Base-by-base conservation (phyloP, 2,888 invertebrate species). In the Netelia inedita region DNA sequence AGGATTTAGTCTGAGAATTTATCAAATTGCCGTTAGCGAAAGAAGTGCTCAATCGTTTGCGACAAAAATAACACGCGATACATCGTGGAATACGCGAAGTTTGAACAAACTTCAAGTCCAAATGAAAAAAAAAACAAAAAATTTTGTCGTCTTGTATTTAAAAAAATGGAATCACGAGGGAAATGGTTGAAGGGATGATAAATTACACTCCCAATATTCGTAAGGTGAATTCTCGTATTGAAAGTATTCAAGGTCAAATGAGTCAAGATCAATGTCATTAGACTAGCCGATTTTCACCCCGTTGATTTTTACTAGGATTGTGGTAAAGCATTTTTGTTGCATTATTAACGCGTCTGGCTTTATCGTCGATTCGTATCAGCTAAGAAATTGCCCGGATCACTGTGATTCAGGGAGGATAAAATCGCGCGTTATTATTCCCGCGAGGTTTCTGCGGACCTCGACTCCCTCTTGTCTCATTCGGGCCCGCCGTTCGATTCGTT, bases 401-500 rank as follows among this genome's bases (percentile, higher is more conserved):
- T 72, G 55, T 23, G n/a, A 57, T 50, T 61, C 16, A 21, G 41
- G 14, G n/a, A 46, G 50, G 1, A 53, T 41, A 61, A 55, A 23
- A 81, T 41, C 68, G 74, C 66, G 43, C 46, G 57, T 73, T 43
- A 74, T 74, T 53, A 73, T 69, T 16, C 53, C 43, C 50, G 2
- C 9, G 57, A 43, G 41, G 41, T 11, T 28, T 19, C 23, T 41
- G 28, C 28, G 53, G 35, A 35, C 35, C 35, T 35, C 35, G 5
- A 35, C 35, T 14, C 16, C 28, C 43, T 11, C 55, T 50, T 35
- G 41, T 61, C 23, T 82, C 69, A 55, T 59, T 76, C 46, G 16
- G 10, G 46, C 46, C 14, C 14, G 46, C 46, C 14, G 46, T 46
- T 46, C 46, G 46, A 46, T 46, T 46, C 46, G 46, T 46, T 14